Conservation (phyloP, 1,140 invertebrate genomes). For the Charaxes varanes region DNA sequence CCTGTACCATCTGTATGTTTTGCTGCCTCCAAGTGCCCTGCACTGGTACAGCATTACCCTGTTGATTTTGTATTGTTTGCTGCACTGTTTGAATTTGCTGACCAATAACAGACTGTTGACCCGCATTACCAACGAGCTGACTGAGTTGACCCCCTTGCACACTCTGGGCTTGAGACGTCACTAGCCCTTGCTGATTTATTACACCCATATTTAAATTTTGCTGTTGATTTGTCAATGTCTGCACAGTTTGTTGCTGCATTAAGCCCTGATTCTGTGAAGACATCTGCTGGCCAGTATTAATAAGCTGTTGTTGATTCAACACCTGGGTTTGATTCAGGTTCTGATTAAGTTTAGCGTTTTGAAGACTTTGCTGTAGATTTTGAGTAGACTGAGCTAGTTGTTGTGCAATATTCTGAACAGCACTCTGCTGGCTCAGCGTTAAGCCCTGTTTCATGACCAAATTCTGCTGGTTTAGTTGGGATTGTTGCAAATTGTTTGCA, state of each 20-base stretch:
- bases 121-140: constrained; percentile 47
- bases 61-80: constrained; percentile 55
- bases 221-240: constrained; percentile 55
- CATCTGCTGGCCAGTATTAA: constrained; percentile 48
- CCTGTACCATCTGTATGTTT: constrained; percentile 68
- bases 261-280: constrained; percentile 46
- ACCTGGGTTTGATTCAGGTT: constrained; percentile 51
- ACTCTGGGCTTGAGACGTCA: constrained; percentile 44
- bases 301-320: constrained; percentile 53
- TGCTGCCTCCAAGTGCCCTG: constrained; percentile 72
- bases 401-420: constrained; percentile 67
- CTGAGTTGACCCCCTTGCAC: constrained; percentile 47
- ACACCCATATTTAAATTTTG: constrained; percentile 64
- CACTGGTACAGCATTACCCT: constrained; percentile 47
- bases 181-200: constrained; percentile 51
- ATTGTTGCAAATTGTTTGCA: constrained; percentile 62
- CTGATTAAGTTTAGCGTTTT: constrained; percentile 60
- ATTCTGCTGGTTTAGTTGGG: constrained; percentile 57
- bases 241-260: constrained; percentile 62
- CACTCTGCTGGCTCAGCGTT: constrained; percentile 58
- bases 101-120: constrained; percentile 51
- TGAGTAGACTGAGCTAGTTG: constrained; percentile 65
- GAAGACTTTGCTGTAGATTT: constrained; percentile 54
- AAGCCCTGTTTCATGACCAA: constrained; percentile 59
- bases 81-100: constrained; percentile 62